phyloP scores from a whole-genome alignment of 2,113 vertebrate genomes.

The Oplegnathus fasciatus region DNA sequence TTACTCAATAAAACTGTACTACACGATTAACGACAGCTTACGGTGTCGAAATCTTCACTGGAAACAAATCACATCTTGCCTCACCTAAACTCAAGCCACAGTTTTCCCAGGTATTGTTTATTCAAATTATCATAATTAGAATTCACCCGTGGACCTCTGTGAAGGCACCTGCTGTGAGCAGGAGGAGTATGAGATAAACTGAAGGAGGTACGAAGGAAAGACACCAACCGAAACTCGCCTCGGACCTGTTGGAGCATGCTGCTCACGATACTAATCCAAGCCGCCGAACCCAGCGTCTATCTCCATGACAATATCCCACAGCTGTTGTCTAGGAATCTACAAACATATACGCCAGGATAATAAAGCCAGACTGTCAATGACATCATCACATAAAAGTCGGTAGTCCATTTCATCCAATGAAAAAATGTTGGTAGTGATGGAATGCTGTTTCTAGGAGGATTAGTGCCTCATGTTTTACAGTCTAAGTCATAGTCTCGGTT shows the following conservation, averaged over 20 bases:
- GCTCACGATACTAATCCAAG: background rate
- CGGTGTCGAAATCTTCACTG: too few species aligned
- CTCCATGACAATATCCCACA: background rate
- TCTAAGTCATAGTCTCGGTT: too few species aligned
- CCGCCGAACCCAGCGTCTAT: constrained; percentile 3
- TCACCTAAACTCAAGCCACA: background rate
- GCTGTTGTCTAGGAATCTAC: background rate
- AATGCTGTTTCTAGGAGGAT: background rate
- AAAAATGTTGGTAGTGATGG: background rate
- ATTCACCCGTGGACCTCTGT: too few species aligned
- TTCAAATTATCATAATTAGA: too few species aligned
- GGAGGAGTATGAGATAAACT: background rate
- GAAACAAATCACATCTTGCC: too few species aligned
- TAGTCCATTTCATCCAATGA: background rate
- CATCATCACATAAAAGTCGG: background rate
- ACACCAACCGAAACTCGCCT: constrained; percentile 1
- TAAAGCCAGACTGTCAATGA: background rate
- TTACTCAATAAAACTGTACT: background rate
- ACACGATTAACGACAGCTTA: background rate
- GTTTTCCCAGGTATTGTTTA: background rate
- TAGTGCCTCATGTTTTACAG: too few species aligned
- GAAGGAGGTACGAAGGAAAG: background rate
- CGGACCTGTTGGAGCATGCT: constrained; percentile 37
- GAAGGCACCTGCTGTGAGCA: background rate
- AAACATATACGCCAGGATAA: background rate